A percentile compares a stretch with the other conserved stretches of the same genome.
These are phyloP conservation scores for Cotesia vestalis DNA, from an alignment of 1,140 invertebrate species.

Conservation along the genomic window DNA sequence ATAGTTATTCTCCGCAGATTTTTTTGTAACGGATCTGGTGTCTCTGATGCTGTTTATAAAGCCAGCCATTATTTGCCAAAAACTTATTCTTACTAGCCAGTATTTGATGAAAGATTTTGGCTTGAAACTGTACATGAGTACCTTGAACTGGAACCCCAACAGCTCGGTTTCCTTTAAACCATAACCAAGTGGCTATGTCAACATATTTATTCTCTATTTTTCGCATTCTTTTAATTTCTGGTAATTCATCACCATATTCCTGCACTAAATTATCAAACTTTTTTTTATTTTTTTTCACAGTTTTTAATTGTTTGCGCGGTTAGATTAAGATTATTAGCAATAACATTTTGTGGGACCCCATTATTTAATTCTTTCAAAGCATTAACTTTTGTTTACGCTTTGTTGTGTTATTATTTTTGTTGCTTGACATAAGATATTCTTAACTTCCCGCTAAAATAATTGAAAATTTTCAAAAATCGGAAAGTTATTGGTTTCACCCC, in stretches of 20 bases:
- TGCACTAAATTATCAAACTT: neutral
- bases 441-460: too few species aligned
- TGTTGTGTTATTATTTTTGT: too few species aligned
- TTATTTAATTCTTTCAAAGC: conserved; percentile 1
- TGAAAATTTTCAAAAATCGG: too few species aligned
- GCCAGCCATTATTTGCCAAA: too few species aligned
- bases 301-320: neutral
- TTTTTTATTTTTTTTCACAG: conserved; percentile 8
- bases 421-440: too few species aligned
- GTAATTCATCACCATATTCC: neutral
- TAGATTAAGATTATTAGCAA: neutral
- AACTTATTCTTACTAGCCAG: too few species aligned
- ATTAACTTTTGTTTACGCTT: neutral
- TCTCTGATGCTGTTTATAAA: conserved; percentile 39
- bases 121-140: conserved; percentile 38
- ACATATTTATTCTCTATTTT: conserved; percentile 22
- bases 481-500: too few species aligned
- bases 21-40: conserved; percentile 35
- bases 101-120: too few species aligned
- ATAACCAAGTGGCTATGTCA: conserved; percentile 33
- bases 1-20: conserved; percentile 38
- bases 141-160: conserved; percentile 43
- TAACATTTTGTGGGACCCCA: neutral
- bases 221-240: neutral
- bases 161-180: conserved; percentile 42